Conservation (phyloP, 1,140 invertebrate species). For the Philaenus spumarius region DNA sequence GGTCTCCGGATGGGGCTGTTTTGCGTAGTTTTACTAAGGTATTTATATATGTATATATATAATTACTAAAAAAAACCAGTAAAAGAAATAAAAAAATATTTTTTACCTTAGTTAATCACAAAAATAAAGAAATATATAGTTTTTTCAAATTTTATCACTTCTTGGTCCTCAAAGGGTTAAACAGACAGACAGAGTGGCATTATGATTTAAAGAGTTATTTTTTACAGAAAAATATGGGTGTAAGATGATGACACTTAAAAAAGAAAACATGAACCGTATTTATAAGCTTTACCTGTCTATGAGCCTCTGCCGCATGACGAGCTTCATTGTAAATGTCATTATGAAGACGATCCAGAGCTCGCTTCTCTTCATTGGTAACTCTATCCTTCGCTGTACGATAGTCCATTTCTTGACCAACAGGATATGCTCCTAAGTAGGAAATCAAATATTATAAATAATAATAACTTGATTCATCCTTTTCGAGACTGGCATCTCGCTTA, state of each 20-base stretch:
- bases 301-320: conserved; percentile 92
- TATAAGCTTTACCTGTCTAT: conserved; percentile 66
- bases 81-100: no score
- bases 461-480: background rate
- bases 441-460: conserved; percentile 1
- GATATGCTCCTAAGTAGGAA: conserved; percentile 54
- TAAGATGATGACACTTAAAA: background rate
- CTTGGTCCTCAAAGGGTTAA: no score
- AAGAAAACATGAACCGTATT: background rate
- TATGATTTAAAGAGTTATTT: background rate
- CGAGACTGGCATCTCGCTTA: no score
- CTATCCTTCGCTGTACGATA: conserved; percentile 81
- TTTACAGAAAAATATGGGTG: conserved; percentile 8
- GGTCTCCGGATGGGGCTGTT: no score
- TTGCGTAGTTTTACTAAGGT: no score
- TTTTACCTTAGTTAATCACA: no score
- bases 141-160: no score
- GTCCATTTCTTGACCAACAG: conserved; percentile 75
- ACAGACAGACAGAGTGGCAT: conserved; percentile 8
- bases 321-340: conserved; percentile 93
- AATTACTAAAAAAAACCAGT: no score
- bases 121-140: no score
- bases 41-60: no score
- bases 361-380: conserved; percentile 86
- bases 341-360: conserved; percentile 68